These are phyloP conservation scores for Xenops minutus DNA, from an alignment of 2,797 vertebrate species.

Conservation along the genomic window DNA sequence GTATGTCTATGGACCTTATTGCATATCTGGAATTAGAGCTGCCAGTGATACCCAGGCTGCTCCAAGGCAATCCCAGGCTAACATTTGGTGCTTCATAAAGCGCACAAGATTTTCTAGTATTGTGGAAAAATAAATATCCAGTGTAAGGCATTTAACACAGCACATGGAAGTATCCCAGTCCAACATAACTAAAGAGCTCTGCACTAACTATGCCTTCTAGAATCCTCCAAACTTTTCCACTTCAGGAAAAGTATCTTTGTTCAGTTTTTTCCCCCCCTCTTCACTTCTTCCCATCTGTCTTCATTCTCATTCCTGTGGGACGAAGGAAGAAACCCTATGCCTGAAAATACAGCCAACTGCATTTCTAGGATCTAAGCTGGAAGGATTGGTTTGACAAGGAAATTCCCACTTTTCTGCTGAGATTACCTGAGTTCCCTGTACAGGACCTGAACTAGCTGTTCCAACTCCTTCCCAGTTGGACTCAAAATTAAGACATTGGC, in stretches of 20 bases:
- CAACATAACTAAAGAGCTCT: neutral
- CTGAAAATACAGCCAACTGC: neutral
- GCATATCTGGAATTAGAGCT: neutral
- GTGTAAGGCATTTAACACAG: neutral
- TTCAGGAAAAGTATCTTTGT: neutral
- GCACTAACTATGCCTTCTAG: neutral
- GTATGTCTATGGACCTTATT: neutral
- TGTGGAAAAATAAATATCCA: neutral
- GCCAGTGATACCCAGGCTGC: neutral
- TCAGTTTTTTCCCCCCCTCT: rapidly evolving
- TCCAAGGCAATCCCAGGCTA: neutral
- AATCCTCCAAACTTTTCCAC: neutral
- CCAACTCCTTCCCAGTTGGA: neutral
- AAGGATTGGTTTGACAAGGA: neutral
- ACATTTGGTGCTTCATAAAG: neutral
- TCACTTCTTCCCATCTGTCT: neutral
- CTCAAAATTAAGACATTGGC: neutral
- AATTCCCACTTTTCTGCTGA: neutral
- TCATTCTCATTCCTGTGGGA: neutral
- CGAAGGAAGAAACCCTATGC: neutral
- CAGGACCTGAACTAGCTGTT: neutral
- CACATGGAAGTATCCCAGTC: neutral
- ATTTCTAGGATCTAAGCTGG: neutral
- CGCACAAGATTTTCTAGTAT: neutral
- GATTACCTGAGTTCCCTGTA: neutral